Evolutionary conservation across 23 tunicate species (phyloP), one percentile per base, ranked within the genome.

Genomic region (Aplidium turbinatum): DNA sequence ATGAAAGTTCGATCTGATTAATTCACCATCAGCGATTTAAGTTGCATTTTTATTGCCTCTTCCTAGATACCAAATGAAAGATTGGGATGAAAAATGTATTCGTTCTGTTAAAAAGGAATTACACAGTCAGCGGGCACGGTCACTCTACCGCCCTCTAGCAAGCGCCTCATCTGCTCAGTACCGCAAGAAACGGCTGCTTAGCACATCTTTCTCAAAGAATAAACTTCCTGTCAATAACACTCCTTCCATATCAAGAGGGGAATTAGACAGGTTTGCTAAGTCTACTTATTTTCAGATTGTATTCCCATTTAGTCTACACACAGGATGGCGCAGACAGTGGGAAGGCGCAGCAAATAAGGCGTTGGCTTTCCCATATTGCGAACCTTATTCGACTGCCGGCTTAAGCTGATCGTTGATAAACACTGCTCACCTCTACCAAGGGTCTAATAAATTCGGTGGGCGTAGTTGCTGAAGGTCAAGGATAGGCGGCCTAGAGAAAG

Each of bases 51-150:
- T n/a, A n/a, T n/a, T n/a, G n/a, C n/a, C n/a, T n/a, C n/a, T n/a
- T n/a, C n/a, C n/a, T 85, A 88, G 96, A 52, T 84, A 67, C 36
- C 91, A 91, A 47, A 84, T 91, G 79, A 79, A 68, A 68, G 91
- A 89, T 51, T 89, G 85, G 85, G 96, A 89, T 36, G 96, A 85
- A 1, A 82, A 82, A 57, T 27, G 65, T 21, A 31, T 82, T 35
- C 87, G 86, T 16, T 32, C 76, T 19, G 80, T 87, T 20, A 62
- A 72, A 45, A 73, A 84, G 38, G 94, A 87, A 55, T 29, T 77
- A 55, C 20, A 57, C 48, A 26, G 40, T 13, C 89, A 83, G 30
- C 40, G 45, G 38, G 57, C 54, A 19, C 84, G 84, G 4, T 18
- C 67, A 5, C 75, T 52, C 1, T 70, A 30, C 47, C 50, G 76